These are phyloP conservation scores for Tinea semifulvella DNA, from an alignment of 2,888 invertebrate species.

Conservation along the genomic window DNA sequence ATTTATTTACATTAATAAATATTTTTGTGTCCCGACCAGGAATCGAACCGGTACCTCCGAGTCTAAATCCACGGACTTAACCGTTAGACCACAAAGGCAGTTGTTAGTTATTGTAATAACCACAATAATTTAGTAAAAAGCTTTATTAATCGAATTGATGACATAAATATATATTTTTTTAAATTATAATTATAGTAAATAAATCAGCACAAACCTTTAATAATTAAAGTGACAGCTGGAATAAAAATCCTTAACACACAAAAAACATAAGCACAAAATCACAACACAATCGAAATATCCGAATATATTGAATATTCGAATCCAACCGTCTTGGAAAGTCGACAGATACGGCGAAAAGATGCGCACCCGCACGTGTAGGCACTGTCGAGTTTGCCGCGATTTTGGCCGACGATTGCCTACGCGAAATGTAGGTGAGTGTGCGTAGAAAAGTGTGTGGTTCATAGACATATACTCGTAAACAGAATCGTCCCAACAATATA, in stretches of 20 bases:
- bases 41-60: too few species aligned
- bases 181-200: neutral
- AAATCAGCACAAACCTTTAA: constrained; percentile 1
- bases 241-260: constrained; percentile 2
- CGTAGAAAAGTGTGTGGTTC: too few species aligned
- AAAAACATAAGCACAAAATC: neutral
- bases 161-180: neutral
- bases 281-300: neutral
- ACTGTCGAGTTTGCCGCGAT: constrained; percentile 40
- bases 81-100: too few species aligned
- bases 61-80: too few species aligned
- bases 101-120: too few species aligned
- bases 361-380: constrained; percentile 42
- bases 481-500: too few species aligned
- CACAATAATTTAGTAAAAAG: too few species aligned
- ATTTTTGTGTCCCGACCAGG: too few species aligned
- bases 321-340: neutral
- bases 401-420: constrained; percentile 31
- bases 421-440: constrained; percentile 4
- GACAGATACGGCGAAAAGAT: constrained; percentile 20
- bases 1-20: too few species aligned
- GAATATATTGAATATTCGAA: neutral
- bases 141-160: neutral
- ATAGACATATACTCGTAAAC: too few species aligned
- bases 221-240: neutral